These are phyloP conservation scores for Alosa sapidissima DNA, from an alignment of 2,797 vertebrate genomes.

Conservation along the genomic window DNA sequence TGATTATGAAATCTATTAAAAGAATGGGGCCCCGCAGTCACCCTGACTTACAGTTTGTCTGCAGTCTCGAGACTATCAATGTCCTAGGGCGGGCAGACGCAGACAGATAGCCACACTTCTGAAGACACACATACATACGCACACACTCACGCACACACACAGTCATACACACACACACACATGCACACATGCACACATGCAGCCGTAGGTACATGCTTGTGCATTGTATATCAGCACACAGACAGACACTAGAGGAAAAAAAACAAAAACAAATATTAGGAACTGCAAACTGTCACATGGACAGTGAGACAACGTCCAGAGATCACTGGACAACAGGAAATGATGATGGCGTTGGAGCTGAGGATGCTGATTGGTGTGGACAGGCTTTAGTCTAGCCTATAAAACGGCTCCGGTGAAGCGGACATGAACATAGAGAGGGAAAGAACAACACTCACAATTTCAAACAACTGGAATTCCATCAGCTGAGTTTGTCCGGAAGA, in stretches of 20 bases:
- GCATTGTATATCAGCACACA: not conserved
- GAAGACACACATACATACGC: slow-evolving; percentile 2
- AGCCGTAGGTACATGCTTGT: not conserved
- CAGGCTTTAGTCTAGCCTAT: slow-evolving; percentile 43
- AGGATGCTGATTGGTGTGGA: slow-evolving; percentile 39
- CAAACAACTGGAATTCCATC: slow-evolving; percentile 15
- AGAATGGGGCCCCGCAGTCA: slow-evolving; percentile 41
- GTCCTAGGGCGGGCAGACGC: not conserved
- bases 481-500: not conserved
- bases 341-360: slow-evolving; percentile 34
- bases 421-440: slow-evolving; percentile 33
- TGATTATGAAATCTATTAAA: slow-evolving; percentile 47
- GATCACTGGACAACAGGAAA: slow-evolving; percentile 29
- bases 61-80: slow-evolving; percentile 22
- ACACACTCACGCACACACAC: not conserved
- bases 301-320: not conserved
- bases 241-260: not conserved
- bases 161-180: not conserved
- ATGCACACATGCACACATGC: not conserved
- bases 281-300: not conserved
- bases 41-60: slow-evolving; percentile 38
- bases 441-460: slow-evolving; percentile 20
- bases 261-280: slow-evolving; percentile 1
- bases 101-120: slow-evolving; percentile 10
- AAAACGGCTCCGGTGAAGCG: slow-evolving; percentile 42